Evolutionary conservation across 2,113 vertebrate genomes (phyloP).

Genomic region (Rissa tridactyla): DNA sequence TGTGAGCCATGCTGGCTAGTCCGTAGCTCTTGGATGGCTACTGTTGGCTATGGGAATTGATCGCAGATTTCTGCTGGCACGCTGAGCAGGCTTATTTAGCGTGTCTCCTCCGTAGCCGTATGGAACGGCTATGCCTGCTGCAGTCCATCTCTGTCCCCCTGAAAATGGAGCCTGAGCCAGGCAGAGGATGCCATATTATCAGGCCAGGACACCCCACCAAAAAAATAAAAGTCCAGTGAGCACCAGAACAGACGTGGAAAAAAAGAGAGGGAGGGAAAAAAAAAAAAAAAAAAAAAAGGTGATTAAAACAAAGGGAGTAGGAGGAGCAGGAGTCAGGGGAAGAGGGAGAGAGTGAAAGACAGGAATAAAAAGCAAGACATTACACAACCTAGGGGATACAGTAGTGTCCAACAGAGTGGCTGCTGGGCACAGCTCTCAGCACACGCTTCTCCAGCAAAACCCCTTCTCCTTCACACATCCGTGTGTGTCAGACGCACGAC

Average conservation of each 20-base stretch:
- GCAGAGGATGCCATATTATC: rapidly evolving
- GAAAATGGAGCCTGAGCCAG: background rate
- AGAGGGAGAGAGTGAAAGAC: background rate
- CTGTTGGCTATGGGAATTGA: rapidly evolving
- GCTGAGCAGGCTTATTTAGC: background rate
- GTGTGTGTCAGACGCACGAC: background rate
- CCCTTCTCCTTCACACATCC: background rate
- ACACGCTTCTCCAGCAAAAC: background rate
- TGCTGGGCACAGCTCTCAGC: background rate
- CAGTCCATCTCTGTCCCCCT: background rate
- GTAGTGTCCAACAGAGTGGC: background rate
- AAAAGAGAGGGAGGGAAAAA: background rate
- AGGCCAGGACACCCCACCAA: background rate
- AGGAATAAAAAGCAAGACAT: background rate
- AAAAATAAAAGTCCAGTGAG: background rate
- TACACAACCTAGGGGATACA: background rate
- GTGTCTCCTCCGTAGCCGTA: background rate
- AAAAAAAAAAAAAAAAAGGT: background rate
- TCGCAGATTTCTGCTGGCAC: rapidly evolving
- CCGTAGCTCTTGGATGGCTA: rapidly evolving
- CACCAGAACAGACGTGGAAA: background rate
- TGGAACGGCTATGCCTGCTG: background rate
- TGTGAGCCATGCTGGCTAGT: rapidly evolving
- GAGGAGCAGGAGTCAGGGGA: background rate
- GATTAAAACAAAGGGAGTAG: background rate